Base-by-base conservation (phyloP, 2,113 vertebrate genomes). In the Ptychochromis oligacanthus region DNA sequence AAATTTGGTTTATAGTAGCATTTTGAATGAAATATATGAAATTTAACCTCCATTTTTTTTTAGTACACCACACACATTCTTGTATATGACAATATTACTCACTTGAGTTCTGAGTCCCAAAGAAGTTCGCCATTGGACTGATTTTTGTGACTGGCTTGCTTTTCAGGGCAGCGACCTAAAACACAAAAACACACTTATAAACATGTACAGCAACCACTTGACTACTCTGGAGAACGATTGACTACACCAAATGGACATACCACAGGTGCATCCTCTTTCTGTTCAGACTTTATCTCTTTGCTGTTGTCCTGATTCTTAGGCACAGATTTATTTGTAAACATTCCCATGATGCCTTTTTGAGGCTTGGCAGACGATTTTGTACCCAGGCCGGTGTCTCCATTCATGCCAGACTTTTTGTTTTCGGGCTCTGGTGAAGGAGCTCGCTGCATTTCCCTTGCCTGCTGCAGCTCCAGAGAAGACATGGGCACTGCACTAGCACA, bases 281-380 rank as follows among this genome's bases (percentile, higher is more conserved):
- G 77, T 75, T 97, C 97, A 2, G 83, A 55, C 87, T 97, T 97
- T 0, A 95, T 56, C 61, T 97, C 97, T 88, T 95, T 97, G 17
- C 65, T 90, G 0, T 79, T 10, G 8, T 96, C 95, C 79, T 96
- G 96, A 52, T 82, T 52, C 88, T 96, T 99, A 59, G 93, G 5
- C 9, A 92, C 77, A 0, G 94, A 24, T 89, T 97, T 98, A 4
- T 89, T 94, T 0, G 94, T 91, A 86, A 99, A 98, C 97, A 99
- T 97, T 80, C 96, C 97, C 97, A 98, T 97, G 92, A 99, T 98
- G 54, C 97, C 97, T n/a, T 90, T 97, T 38, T 93, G 94, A 6
- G 95, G 94, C 80, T 96, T 97, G 1, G 91, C 7, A 70, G 92
- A 34, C 3, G 91, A 46, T 81, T 95, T 98, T 2, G 92, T 67